These are phyloP conservation scores for Acrobasis repandana DNA, from an alignment of 2,888 invertebrate genomes.

Conservation along the genomic window DNA sequence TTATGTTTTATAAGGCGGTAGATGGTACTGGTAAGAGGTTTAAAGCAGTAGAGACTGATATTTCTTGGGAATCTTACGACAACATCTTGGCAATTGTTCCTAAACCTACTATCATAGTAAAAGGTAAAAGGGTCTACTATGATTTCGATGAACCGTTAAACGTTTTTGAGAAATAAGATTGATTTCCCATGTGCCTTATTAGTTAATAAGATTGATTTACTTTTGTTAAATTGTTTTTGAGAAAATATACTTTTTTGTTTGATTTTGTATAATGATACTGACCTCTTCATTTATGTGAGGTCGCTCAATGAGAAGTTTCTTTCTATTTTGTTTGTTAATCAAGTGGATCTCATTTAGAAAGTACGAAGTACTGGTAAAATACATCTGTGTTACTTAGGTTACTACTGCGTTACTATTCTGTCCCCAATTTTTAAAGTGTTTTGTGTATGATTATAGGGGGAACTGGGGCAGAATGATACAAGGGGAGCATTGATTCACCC, in stretches of 20 bases:
- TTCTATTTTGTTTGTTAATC: too few species aligned
- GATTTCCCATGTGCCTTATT: background rate
- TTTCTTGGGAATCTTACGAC: constrained; percentile 19
- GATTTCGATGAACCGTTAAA: constrained; percentile 18
- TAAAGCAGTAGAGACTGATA: constrained; percentile 17
- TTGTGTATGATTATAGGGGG: too few species aligned
- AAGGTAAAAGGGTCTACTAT: constrained; percentile 14
- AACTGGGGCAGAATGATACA: too few species aligned
- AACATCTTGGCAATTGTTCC: constrained; percentile 16
- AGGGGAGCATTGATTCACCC: too few species aligned
- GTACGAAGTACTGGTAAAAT: too few species aligned
- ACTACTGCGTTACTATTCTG: too few species aligned
- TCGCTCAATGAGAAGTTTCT: too few species aligned
- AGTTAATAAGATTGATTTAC: background rate
- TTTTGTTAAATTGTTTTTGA: background rate
- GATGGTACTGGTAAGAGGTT: constrained; percentile 11
- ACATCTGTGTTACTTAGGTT: too few species aligned
- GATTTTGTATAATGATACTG: too few species aligned
- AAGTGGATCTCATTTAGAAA: too few species aligned
- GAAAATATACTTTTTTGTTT: too few species aligned
- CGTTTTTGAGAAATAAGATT: constrained; percentile 21
- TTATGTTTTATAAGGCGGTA: constrained; percentile 17
- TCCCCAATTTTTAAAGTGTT: too few species aligned
- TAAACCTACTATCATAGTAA: constrained; percentile 2
- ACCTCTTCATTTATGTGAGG: background rate